Base-by-base conservation (phyloP, 2,888 invertebrate species). In the Cerceris ruficornis region DNA sequence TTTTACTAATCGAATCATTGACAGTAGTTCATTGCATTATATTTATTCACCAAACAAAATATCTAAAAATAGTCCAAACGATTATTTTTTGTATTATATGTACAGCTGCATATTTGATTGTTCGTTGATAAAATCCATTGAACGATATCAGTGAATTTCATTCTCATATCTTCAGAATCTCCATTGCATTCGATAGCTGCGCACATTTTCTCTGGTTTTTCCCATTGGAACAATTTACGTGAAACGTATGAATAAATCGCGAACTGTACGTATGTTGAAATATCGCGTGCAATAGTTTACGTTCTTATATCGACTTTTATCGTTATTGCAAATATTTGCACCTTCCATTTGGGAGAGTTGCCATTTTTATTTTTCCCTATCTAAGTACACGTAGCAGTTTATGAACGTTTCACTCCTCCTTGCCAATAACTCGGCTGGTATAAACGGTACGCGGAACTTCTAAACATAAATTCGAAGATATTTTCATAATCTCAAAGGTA, bases 401-500 rank as follows among this genome's bases (percentile, higher is more conserved):
- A 13, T 46, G 15, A 46, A 42, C 49, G 49, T 17, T 61, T n/a
- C 17, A 14, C 46, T 49, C 15, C 49, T 2, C n/a, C 7, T 11
- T 14, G 28, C 41, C 52, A 14, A 55, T 42, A 69, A 42, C 14
- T 42, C 11, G 43, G 42, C 14, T 41, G 6, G 1, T 41, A 42
- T 42, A 59, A 41, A 59, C 42, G 14, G n/a, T 54, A 28, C n/a
- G 42, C 28, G 28, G 17, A 42, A 39, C n/a, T 13, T 13, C 17
- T n/a, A 13, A 28, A 8, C 17, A 49, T 62, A 69, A 69, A 62
- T 55, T 62, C 41, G 11, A 46, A n/a, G 55, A 49, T 46, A 69
- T 57, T 49, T 49, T 50, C 49, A 49, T 69, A 69, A 62, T 64
- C 70, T 41, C 14, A 5, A 17, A 39, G 43, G 14, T 52, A 57